Evolutionary conservation across 1,140 invertebrate species (phyloP), one percentile per base, ranked within the genome.

Genomic region (Trachymyrmex septentrionalis): DNA sequence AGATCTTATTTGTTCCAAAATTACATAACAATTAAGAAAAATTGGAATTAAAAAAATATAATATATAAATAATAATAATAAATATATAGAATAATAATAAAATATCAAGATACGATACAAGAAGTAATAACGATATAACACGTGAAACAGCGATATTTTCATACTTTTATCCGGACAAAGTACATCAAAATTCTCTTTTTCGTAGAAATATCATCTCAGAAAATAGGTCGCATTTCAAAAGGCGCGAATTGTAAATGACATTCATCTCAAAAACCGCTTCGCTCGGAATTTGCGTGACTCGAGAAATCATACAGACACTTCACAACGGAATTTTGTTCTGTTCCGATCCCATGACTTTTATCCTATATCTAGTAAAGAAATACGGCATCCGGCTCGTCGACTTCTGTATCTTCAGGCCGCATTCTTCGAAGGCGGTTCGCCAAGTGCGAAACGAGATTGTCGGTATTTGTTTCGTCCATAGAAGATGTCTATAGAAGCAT

Each of bases 391-490:
- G 14, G 6, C 27, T 72, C 55, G 57, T 72, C 57, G 80, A 19
- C 21, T 81, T 7, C 12, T 9, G 53, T 38, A 44, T 78, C 76
- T 57, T 61, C 10, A 3, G 63, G 16, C 24, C 21, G 19, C 69
- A 90, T 86, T 86, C 48, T 77, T 90, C 71, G 57, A 27, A 2
- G 44, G n/a, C 53, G 61, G 61, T 76, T n/a, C 24, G 44, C 34
- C 53, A 67, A 66, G 44, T 72, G 55, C 24, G 53, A 66, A 82
- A 87, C 66, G 27, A 88, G 64, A 90, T 86, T 72, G 69, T 72
- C 9, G 59, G 59, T 71, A 90, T 90, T 90, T 82, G 88, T 90
- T 81, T 89, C 27, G 30, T 34, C 21, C 38, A 19, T 24, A 38
- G 73, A 61, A 76, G 27, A 63, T 27, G 21, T 69, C 38, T 69